Percentiles rank a stretch among this genome's conserved stretches.
Conservation (phyloP, 2,797 vertebrate species). For the Macropodus opercularis region DNA sequence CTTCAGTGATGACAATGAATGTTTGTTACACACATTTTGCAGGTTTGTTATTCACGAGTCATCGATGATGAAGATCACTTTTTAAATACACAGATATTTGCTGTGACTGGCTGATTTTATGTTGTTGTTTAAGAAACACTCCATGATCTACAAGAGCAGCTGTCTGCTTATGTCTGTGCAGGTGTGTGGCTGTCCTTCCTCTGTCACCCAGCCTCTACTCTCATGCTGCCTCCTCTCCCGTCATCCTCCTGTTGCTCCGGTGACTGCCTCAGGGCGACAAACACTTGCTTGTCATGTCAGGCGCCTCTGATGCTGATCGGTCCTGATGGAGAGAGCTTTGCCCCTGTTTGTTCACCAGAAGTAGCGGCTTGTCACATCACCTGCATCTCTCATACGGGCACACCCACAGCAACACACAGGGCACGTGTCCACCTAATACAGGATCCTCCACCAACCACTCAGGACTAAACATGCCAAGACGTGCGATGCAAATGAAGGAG, state of each 20-base stretch:
- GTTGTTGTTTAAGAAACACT: not conserved
- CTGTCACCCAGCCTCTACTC: conserved; percentile 51
- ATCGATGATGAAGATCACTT: too few relatives aligned
- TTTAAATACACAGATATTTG: too few relatives aligned
- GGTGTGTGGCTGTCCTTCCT: conserved; percentile 11
- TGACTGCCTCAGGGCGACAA: conserved; percentile 72
- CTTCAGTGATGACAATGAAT: not conserved
- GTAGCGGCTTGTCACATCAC: conserved; percentile 59
- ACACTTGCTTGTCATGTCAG: conserved; percentile 66
- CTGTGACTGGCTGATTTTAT: too few relatives aligned
- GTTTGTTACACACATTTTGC: conserved; percentile 5
- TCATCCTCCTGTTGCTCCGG: conserved; percentile 50
- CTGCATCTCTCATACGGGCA: conserved; percentile 46
- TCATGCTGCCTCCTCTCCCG: conserved; percentile 44
- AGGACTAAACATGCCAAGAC: too few relatives aligned
- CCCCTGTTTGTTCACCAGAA: conserved; percentile 80
- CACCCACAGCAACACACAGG: conserved; percentile 12
- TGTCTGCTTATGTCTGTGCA: not conserved
- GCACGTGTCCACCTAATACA: too few relatives aligned
- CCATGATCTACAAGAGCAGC: too few relatives aligned
- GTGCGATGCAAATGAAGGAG: too few relatives aligned
- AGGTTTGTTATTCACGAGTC: too few relatives aligned
- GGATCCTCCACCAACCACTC: too few relatives aligned
- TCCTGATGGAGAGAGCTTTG: conserved; percentile 79
- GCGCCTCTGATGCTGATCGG: conserved; percentile 72